These are phyloP conservation scores for Agapornis roseicollis DNA, from an alignment of 2,113 vertebrate genomes.

Conservation along the genomic window DNA sequence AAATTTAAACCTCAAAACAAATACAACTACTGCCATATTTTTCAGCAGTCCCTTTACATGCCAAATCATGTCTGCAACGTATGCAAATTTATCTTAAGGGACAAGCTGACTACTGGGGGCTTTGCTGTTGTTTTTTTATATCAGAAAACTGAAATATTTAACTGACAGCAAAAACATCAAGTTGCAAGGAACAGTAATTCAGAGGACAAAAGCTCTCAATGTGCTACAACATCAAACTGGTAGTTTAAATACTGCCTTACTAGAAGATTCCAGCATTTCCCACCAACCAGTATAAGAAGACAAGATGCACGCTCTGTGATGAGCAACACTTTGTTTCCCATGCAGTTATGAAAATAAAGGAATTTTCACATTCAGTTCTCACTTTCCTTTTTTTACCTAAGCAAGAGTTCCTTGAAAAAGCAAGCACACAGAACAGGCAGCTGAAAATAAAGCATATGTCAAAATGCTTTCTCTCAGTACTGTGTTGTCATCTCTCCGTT, in stretches of 20 bases:
- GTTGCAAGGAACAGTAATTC: not conserved
- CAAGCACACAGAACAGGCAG: not conserved
- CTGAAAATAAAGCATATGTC: not conserved
- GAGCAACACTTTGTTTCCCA: not conserved
- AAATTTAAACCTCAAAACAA: conserved; percentile 47
- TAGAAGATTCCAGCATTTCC: not conserved
- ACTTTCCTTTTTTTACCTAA: not conserved
- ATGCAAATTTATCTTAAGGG: not conserved
- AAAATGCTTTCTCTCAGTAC: not conserved
- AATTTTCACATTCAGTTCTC: not conserved
- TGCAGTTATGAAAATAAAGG: not conserved
- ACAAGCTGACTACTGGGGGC: not conserved
- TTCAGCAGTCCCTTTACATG: not conserved
- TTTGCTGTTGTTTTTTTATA: not conserved
- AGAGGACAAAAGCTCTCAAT: not conserved
- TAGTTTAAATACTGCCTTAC: not conserved
- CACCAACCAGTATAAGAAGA: not conserved
- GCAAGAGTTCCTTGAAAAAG: not conserved
- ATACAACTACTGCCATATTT: conserved; percentile 1
- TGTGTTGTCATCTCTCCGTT: not conserved
- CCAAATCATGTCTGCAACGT: conserved; percentile 6
- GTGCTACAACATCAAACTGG: not conserved
- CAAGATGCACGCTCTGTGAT: not conserved
- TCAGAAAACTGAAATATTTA: conserved; percentile 1
- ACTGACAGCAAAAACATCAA: not conserved